phyloP scores from a whole-genome alignment of 1,140 invertebrate genomes.

The Asobara japonica region DNA sequence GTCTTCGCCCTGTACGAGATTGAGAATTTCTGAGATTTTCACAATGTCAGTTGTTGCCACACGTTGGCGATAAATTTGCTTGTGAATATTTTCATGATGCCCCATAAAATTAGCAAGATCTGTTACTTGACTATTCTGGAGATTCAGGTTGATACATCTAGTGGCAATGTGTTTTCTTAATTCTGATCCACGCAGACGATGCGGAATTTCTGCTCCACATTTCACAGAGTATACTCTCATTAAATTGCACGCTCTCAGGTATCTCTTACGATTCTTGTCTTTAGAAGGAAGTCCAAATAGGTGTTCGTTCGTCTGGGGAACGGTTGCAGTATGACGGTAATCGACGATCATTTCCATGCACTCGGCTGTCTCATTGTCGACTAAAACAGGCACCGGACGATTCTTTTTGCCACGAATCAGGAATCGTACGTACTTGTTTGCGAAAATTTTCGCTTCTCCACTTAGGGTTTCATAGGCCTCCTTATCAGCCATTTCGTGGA shows the following conservation, averaged over 20 bases:
- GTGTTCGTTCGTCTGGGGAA: not conserved
- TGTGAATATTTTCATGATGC: conserved; percentile 27
- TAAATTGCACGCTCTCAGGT: conserved; percentile 22
- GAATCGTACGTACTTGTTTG: conserved; percentile 28
- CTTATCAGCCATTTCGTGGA: conserved; percentile 13
- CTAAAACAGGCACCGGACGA: conserved; percentile 27
- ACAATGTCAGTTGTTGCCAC: not conserved
- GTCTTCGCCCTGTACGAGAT: not conserved
- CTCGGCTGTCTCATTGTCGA: not conserved
- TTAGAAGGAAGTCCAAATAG: conserved; percentile 23
- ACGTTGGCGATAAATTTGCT: not conserved
- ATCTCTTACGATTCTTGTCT: not conserved
- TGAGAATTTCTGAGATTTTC: not conserved
- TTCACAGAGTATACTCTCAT: conserved; percentile 22
- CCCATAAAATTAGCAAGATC: conserved; percentile 33
- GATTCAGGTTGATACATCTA: conserved; percentile 13
- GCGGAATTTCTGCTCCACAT: conserved; percentile 16
- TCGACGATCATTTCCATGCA: not conserved
- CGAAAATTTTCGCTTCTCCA: conserved; percentile 20
- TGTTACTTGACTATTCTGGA: conserved; percentile 13
- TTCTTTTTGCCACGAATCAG: conserved; percentile 30
- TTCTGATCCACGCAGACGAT: conserved; percentile 21
- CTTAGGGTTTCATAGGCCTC: conserved; percentile 22
- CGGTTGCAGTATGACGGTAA: conserved; percentile 8
- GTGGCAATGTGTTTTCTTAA: conserved; percentile 34